Evolutionary conservation across 1,140 invertebrate genomes (phyloP), one percentile per base, ranked within the genome.

Genomic region (Drosophila watanabei): DNA sequence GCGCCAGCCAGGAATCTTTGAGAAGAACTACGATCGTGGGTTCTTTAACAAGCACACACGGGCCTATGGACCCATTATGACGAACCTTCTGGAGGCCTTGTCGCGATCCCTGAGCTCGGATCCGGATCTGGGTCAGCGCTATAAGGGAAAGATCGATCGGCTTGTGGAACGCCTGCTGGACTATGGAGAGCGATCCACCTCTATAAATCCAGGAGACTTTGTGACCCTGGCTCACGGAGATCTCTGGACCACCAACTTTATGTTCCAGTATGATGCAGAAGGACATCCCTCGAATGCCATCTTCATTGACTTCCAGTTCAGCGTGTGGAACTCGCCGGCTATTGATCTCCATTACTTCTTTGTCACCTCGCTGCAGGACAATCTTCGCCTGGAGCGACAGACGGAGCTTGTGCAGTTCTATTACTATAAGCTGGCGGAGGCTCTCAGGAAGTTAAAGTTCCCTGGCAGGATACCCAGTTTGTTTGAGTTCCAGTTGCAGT

Each of bases 161-260:
- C 35, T 92, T 3, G 28, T 63, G 7, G 51, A 77, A 6, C 64
- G 63, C 5, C 41, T 89, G 13, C 75, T 92, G 84, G 87, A 89
- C 11, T 84, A 92, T 28, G 70, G 71, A 4, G 80, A 85, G 48
- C 46, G 54, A 14, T 58, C 77, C 0, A 79, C 82, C 8, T 69
- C 78, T 9, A 20, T 65, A 1, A 57, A 94, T 4, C 61, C 93
- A 1, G 93, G 94, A 7, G 94, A 94, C 35, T 95, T 95, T 75
- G 93, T 94, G 33, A 95, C 87, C 1, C 84, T 96, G 18, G 94
- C 94, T 68, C 95, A 96, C 57, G 96, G 95, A 4, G 96, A 96
- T 85, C 93, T 94, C 5, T 96, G 95, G 95, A 92, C 94, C 0
- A 96, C 95, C 49, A 96, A 96, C 65, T 94, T 96, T 79, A 88